phyloP scores from a whole-genome alignment of 2,113 vertebrate genomes.

The Lampris incognitus region DNA sequence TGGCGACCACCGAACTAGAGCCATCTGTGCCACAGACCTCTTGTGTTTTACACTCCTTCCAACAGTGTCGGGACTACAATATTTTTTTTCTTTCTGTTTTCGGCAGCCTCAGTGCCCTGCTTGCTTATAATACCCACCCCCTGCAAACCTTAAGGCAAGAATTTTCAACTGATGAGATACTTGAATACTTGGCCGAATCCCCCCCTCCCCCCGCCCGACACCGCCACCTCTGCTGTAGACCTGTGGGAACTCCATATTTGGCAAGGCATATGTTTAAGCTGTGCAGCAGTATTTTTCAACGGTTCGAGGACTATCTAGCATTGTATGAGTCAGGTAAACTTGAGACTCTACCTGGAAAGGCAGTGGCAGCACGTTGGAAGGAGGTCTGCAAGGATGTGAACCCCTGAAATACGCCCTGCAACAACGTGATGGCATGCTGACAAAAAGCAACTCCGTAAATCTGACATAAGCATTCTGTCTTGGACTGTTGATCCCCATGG shows the following conservation, averaged over 20 bases:
- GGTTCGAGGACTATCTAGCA: neutral
- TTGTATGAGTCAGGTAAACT: neutral
- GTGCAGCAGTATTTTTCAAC: neutral
- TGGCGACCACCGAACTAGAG: conserved; percentile 17
- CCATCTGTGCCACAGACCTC: conserved; percentile 21
- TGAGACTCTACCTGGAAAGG: neutral
- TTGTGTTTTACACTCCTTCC: conserved; percentile 31
- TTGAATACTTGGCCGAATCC: conserved; percentile 33
- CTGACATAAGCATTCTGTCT: neutral
- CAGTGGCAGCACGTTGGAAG: too few relatives aligned
- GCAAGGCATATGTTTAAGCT: neutral
- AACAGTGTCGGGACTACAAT: conserved; percentile 18
- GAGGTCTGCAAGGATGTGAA: too few relatives aligned
- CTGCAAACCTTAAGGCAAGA: conserved; percentile 31
- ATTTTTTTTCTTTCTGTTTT: conserved; percentile 21
- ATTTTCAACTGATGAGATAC: conserved; percentile 41
- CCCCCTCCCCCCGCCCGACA: neutral
- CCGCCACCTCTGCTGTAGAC: neutral
- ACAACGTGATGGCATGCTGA: neutral
- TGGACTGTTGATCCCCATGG: too few relatives aligned
- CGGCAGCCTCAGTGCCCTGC: conserved; percentile 17
- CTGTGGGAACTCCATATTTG: conserved; percentile 26
- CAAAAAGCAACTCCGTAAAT: neutral
- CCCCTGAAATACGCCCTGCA: neutral
- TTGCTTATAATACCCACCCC: conserved; percentile 15